A percentile compares a stretch with the other conserved stretches of the same genome.
These are phyloP conservation scores for Agrilus biguttatus DNA, from an alignment of 2,888 invertebrate species.

Conservation along the genomic window DNA sequence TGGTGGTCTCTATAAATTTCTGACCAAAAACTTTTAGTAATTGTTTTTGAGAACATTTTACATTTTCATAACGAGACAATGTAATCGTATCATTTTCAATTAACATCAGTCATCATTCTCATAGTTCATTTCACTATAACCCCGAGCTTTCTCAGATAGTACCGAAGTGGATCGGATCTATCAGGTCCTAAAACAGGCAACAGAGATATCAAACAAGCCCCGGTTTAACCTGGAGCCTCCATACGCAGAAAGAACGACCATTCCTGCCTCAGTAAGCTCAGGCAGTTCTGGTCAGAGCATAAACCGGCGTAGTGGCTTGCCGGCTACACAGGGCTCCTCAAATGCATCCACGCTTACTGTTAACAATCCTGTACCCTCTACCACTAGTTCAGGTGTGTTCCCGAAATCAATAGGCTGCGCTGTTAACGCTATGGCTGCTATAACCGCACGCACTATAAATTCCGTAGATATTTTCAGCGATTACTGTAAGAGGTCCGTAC, in stretches of 20 bases:
- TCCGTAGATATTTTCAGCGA: not conserved
- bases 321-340: constrained; percentile 30
- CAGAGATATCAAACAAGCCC: constrained; percentile 58
- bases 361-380: constrained; percentile 45
- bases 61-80: too few relatives aligned
- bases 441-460: too few relatives aligned
- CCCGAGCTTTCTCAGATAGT: constrained; percentile 5
- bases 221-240: constrained; percentile 22
- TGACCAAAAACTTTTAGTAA: too few relatives aligned
- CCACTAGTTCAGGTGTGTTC: constrained; percentile 57
- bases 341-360: constrained; percentile 41
- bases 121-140: too few relatives aligned
- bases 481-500: too few relatives aligned
- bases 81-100: too few relatives aligned
- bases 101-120: too few relatives aligned
- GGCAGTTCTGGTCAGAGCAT: constrained; percentile 38
- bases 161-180: constrained; percentile 82
- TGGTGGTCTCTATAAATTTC: too few relatives aligned
- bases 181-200: constrained; percentile 89
- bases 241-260: constrained; percentile 32
- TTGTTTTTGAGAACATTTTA: too few relatives aligned
- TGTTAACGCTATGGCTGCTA: too few relatives aligned
- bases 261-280: constrained; percentile 27
- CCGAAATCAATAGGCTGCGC: constrained; percentile 2
- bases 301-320: constrained; percentile 31